Evolutionary conservation across 2,797 vertebrate species (phyloP).

Genomic region (Lithobates sylvaticus): DNA sequence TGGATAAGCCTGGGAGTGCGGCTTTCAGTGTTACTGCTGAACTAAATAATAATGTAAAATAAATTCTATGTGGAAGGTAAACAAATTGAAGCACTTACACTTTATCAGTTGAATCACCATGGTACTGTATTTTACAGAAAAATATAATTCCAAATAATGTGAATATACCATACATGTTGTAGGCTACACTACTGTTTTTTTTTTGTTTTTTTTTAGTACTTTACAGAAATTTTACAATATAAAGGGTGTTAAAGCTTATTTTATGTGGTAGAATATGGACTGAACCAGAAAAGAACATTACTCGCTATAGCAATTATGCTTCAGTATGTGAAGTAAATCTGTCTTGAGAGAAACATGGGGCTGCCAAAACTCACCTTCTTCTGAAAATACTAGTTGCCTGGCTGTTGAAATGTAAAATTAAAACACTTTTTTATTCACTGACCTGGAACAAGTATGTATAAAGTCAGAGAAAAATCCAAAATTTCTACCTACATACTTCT

Average conservation of each 20-base stretch:
- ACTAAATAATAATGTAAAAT: slow-evolving; percentile 37
- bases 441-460: no score
- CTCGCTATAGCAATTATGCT: neutral
- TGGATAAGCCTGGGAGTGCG: slow-evolving; percentile 32
- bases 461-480: no score
- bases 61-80: slow-evolving; percentile 26
- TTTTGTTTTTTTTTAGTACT: no score
- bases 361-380: neutral
- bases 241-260: neutral
- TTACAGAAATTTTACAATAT: slow-evolving; percentile 2
- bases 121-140: neutral
- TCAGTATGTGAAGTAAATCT: neutral
- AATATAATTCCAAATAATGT: neutral
- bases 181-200: neutral
- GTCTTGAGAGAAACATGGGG: neutral
- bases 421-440: no score
- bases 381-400: no score
- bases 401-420: no score
- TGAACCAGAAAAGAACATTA: neutral
- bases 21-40: slow-evolving; percentile 26
- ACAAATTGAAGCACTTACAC: slow-evolving; percentile 18
- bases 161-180: slow-evolving; percentile 9
- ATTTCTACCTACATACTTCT: no score
- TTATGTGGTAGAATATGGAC: slow-evolving; percentile 1
- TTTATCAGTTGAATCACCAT: slow-evolving; percentile 8